Evolutionary conservation across 2,888 invertebrate genomes (phyloP).

Genomic region (Subacronicta megacephala): DNA sequence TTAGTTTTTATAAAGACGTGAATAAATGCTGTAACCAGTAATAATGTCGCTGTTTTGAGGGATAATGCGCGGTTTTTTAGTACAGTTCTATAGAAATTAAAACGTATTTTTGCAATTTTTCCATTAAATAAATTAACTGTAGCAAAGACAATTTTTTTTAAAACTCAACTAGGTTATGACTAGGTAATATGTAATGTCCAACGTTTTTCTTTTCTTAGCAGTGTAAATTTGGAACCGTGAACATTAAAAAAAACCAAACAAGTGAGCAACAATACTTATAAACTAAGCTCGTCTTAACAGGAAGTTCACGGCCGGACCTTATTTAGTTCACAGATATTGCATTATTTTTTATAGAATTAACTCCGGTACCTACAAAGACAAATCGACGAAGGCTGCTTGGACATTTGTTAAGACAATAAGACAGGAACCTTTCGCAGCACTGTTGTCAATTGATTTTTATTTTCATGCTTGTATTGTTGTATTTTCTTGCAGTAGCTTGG

Average conservation of each 20-base stretch:
- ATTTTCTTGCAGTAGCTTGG: slow-evolving; percentile 5
- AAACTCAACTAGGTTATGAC: no score
- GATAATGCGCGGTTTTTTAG: no score
- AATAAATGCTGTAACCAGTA: no score
- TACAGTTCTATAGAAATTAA: no score
- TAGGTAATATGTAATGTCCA: no score
- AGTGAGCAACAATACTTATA: slow-evolving; percentile 49
- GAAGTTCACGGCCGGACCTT: slow-evolving; percentile 67
- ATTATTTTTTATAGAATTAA: slow-evolving; percentile 37
- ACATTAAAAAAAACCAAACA: slow-evolving; percentile 16
- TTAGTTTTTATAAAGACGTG: no score
- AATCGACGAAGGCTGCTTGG: slow-evolving; percentile 18
- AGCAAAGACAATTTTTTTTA: no score
- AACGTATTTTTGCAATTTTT: no score
- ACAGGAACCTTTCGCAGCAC: slow-evolving; percentile 8
- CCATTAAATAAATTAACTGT: no score
- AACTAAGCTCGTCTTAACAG: slow-evolving; percentile 59
- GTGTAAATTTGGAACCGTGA: no score
- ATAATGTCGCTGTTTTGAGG: no score
- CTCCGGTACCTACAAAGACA: slow-evolving; percentile 16
- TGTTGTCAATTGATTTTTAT: slow-evolving; percentile 19
- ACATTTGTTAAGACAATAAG: slow-evolving; percentile 38
- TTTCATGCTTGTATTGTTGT: slow-evolving; percentile 9
- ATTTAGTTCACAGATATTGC: slow-evolving; percentile 45
- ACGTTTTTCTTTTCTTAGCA: no score